phyloP scores from a whole-genome alignment of 1,140 invertebrate genomes.

The Drosophila navojoa region DNA sequence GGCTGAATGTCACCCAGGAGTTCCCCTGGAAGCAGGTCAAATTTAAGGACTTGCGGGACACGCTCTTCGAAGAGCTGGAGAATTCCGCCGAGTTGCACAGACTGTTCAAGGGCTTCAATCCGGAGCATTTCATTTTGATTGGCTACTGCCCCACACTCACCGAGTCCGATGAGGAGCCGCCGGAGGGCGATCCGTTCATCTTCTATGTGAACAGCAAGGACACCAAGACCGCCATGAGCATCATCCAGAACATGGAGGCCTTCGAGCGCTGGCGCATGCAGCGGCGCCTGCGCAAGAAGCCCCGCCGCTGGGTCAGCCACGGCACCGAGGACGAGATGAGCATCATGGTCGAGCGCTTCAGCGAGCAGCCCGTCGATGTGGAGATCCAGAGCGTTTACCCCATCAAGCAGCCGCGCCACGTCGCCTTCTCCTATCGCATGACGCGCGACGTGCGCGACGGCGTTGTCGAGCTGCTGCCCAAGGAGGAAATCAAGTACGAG shows the following conservation, averaged over 20 bases:
- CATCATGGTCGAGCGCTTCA: slow-evolving; percentile 84
- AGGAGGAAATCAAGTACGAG: slow-evolving; percentile 85
- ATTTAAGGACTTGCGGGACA: slow-evolving; percentile 87
- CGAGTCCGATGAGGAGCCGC: slow-evolving; percentile 87
- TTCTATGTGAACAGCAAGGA: slow-evolving; percentile 84
- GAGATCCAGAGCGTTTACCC: slow-evolving; percentile 88
- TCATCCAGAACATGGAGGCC: slow-evolving; percentile 85
- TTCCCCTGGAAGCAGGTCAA: slow-evolving; percentile 89
- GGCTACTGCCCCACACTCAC: slow-evolving; percentile 88
- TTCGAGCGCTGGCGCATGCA: slow-evolving; percentile 87
- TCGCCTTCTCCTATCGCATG: slow-evolving; percentile 81
- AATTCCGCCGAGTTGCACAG: slow-evolving; percentile 84
- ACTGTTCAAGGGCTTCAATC: slow-evolving; percentile 84
- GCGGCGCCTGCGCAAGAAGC: slow-evolving; percentile 87
- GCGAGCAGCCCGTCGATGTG: slow-evolving; percentile 86
- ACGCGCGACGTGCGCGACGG: slow-evolving; percentile 87
- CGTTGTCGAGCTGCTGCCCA: slow-evolving; percentile 87
- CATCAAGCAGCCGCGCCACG: slow-evolving; percentile 84
- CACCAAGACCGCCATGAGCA: slow-evolving; percentile 85
- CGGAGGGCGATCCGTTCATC: slow-evolving; percentile 86
- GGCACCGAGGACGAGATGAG: slow-evolving; percentile 88
- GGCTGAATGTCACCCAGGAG: slow-evolving; percentile 87
- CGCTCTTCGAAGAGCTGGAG: slow-evolving; percentile 84
- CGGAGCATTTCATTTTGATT: slow-evolving; percentile 86
- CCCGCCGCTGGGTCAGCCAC: slow-evolving; percentile 86